Evolutionary conservation across 2,797 vertebrate genomes (phyloP), one percentile per base, ranked within the genome.

Genomic region (Typhlichthys subterraneus): DNA sequence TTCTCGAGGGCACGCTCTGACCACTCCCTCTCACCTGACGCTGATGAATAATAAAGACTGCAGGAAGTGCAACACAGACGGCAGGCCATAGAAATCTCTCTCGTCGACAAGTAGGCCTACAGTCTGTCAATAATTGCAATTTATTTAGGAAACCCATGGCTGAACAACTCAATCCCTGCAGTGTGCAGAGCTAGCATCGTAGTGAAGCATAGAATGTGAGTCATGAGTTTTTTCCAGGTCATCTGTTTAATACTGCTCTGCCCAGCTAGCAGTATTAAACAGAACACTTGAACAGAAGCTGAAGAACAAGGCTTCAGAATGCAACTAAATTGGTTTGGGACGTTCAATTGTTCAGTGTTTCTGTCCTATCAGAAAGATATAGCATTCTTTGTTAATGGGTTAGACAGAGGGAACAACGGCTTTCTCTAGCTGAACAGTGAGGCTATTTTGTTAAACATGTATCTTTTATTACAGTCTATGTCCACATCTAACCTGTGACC

Each of bases 301-400:
- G 6, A 55, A 42, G 15, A 55, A 45, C 42, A 65, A 31, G 47
- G 63, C 11, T 12, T 63, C 31, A 9, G 9, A 58, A 55, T 8
- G 68, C 3, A 6, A 68, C 74, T 75, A 66, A 69, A 69, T 61
- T 17, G 31, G 59, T 49, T 64, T 11, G 11, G 3, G 54, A 56
- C 75, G 50, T 69, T 61, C 59, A 50, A 62, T 67, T 70, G 54
- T 63, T 51, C 67, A 66, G 45, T 46, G 6, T 38, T 65, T 46
- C 59, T 54, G 23, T 51, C 45, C 63, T 59, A 62, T 79, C 77
- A 65, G 49, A 12, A 45, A 64, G 71, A 77, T 61, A 5, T 38
- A 61, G 57, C 67, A 54, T 71, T 82, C 67, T 77, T 84, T 81
- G 71, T 69, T 87, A 84, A 86, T 86, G 77, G 72, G 82, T 77